Conservation (phyloP, 2,113 vertebrate species). For the Peromyscus maniculatus region DNA sequence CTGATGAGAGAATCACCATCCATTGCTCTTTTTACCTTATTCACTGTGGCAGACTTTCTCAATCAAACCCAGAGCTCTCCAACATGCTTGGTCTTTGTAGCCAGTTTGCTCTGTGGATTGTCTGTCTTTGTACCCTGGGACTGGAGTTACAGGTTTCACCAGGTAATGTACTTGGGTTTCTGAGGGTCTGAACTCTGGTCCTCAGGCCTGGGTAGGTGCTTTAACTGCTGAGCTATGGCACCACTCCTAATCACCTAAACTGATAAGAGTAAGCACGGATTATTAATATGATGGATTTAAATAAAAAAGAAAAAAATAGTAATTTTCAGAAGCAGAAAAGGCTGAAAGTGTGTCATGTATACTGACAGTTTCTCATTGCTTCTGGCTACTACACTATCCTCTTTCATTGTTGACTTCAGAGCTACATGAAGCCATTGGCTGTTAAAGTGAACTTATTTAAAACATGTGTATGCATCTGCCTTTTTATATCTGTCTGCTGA, state of each 20-base stretch:
- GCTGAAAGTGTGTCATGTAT: background rate
- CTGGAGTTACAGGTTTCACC: background rate
- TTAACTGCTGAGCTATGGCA: too few relatives aligned
- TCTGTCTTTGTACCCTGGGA: background rate
- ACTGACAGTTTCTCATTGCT: background rate
- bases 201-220: background rate
- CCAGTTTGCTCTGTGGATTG: too few relatives aligned
- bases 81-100: background rate
- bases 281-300: constrained; percentile 32
- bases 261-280: background rate
- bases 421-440: constrained; percentile 51
- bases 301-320: background rate
- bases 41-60: background rate
- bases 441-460: constrained; percentile 70
- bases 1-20: background rate
- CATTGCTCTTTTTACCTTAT: background rate
- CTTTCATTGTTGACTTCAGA: constrained; percentile 67
- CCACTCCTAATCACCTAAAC: background rate
- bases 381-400: background rate
- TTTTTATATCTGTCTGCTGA: background rate
- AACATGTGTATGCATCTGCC: background rate
- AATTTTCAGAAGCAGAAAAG: constrained; percentile 45
- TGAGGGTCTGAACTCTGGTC: background rate
- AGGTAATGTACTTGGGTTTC: background rate
- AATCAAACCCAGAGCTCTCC: background rate